Conservation (phyloP, 1,140 invertebrate genomes). For the Theocolax elegans region DNA sequence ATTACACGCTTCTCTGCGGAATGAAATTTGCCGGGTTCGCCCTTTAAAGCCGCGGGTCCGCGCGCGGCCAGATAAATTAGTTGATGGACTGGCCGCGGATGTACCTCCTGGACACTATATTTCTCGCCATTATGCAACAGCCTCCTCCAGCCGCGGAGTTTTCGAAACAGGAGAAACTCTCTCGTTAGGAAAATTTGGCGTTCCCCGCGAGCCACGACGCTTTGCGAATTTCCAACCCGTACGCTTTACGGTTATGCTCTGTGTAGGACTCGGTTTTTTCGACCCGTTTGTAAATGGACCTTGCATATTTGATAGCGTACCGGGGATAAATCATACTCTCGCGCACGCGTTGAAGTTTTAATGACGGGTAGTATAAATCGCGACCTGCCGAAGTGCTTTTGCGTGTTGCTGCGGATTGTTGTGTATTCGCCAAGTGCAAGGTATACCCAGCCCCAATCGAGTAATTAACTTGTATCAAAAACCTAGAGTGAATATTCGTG, state of each 20-base stretch:
- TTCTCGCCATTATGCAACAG: no score
- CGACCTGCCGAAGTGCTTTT: neutral
- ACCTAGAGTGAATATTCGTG: neutral
- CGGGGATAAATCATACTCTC: neutral
- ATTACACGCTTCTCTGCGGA: conserved; percentile 52
- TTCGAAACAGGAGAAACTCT: no score
- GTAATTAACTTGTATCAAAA: neutral
- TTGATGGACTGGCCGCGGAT: conserved; percentile 46
- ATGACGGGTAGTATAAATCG: neutral
- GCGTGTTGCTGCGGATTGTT: neutral
- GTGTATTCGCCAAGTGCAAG: no score
- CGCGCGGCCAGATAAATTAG: conserved; percentile 57
- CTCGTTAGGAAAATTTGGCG: no score
- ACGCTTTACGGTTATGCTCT: no score
- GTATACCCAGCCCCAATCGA: neutral
- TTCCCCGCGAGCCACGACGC: no score
- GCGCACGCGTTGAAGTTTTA: neutral
- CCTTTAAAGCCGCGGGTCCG: neutral
- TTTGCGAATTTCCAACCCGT: no score
- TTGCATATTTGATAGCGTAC: neutral
- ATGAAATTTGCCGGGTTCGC: conserved; percentile 48
- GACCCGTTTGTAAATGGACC: no score
- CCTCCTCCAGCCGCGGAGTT: no score
- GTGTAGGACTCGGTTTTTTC: no score
- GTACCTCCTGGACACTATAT: no score